phyloP scores from a whole-genome alignment of 2,113 vertebrate species.

The Sisor rabdophorus region DNA sequence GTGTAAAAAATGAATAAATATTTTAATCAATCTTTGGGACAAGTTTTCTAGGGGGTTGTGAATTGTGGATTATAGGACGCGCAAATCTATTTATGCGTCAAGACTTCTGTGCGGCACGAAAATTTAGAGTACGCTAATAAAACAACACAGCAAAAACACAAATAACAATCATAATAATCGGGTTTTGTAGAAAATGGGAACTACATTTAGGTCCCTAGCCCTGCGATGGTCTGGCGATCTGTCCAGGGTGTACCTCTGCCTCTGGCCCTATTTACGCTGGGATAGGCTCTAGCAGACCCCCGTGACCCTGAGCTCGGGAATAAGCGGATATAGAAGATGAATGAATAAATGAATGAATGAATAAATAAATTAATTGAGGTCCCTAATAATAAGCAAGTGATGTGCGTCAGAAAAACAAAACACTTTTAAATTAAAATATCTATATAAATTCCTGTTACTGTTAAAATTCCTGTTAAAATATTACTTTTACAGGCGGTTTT shows the following conservation, averaged over 20 bases:
- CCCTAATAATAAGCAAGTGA: neutral
- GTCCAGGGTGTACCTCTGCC: too few relatives aligned
- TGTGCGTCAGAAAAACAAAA: neutral
- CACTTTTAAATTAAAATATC: neutral
- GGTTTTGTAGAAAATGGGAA: neutral
- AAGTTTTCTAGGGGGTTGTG: neutral
- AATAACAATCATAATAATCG: conserved; percentile 16
- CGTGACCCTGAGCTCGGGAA: too few relatives aligned
- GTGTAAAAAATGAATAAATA: neutral
- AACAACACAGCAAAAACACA: neutral
- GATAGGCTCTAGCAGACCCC: too few relatives aligned
- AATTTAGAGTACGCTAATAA: too few relatives aligned
- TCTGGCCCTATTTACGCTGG: too few relatives aligned
- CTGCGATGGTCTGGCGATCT: too few relatives aligned
- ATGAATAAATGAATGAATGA: too few relatives aligned
- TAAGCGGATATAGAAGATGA: too few relatives aligned
- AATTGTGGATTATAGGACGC: conserved; percentile 25
- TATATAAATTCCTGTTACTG: neutral
- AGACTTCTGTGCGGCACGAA: too few relatives aligned
- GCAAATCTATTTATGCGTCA: neutral
- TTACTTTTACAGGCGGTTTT: neutral
- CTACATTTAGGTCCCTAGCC: neutral
- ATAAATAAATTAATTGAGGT: too few relatives aligned
- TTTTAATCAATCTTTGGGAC: neutral
- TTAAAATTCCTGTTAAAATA: neutral